phyloP scores from a whole-genome alignment of 2,797 vertebrate species.

The Phataginus tetradactyla region DNA sequence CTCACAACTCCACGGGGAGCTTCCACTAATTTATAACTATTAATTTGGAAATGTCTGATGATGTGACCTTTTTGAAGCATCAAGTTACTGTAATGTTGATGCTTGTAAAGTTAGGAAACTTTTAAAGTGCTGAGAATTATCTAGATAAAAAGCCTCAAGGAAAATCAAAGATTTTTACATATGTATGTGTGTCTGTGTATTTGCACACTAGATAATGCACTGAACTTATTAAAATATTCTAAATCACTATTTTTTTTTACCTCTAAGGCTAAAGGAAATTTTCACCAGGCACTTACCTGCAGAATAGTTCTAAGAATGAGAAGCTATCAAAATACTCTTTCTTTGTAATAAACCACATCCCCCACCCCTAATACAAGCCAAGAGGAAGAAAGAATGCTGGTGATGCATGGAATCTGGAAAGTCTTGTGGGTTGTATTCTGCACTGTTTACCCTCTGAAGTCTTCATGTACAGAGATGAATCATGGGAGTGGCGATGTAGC shows the following conservation, averaged over 20 bases:
- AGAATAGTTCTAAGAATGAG: slow-evolving; percentile 75
- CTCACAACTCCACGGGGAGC: neutral
- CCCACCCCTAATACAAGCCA: slow-evolving; percentile 63
- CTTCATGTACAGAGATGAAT: slow-evolving; percentile 44
- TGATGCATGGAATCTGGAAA: slow-evolving; percentile 72
- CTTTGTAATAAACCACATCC: slow-evolving; percentile 73
- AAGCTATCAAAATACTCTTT: slow-evolving; percentile 76
- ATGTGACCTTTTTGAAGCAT: slow-evolving; percentile 14
- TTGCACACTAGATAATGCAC: slow-evolving; percentile 5
- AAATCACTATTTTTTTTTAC: slow-evolving; percentile 45
- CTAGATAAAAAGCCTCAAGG: slow-evolving; percentile 41
- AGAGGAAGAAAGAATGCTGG: slow-evolving; percentile 72
- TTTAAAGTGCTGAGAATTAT: slow-evolving; percentile 19
- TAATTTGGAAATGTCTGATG: slow-evolving; percentile 25
- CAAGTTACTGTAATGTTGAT: neutral
- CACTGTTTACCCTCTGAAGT: slow-evolving; percentile 50
- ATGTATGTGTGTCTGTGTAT: neutral
- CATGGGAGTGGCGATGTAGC: slow-evolving; percentile 51
- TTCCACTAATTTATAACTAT: slow-evolving; percentile 39
- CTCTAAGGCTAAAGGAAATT: slow-evolving; percentile 39
- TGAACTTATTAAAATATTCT: slow-evolving; percentile 59
- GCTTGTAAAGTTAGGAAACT: slow-evolving; percentile 42
- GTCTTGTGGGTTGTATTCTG: slow-evolving; percentile 64
- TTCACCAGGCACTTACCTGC: slow-evolving; percentile 66
- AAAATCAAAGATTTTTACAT: slow-evolving; percentile 47